A percentile compares a stretch with the other conserved stretches of the same genome.
phyloP scores from a whole-genome alignment of 2,797 vertebrate genomes.

The Sebastes iracundus region DNA sequence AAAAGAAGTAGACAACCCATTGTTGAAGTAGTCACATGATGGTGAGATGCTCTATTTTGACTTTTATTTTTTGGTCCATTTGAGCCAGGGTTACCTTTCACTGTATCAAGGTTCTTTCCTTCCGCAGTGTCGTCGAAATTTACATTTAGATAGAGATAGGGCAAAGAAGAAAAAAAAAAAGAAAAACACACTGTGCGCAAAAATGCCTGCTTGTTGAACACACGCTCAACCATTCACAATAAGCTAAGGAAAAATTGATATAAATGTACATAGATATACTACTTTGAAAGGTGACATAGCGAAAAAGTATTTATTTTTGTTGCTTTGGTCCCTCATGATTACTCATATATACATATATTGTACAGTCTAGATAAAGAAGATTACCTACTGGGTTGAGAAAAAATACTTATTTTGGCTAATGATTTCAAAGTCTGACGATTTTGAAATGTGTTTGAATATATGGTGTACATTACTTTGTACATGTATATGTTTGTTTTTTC shows the following conservation, averaged over 20 bases:
- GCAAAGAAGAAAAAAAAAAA: constrained; percentile 25
- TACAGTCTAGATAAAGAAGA: constrained; percentile 83
- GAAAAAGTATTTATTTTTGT: constrained; percentile 96
- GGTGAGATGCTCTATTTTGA: constrained; percentile 66
- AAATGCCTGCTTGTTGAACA: constrained; percentile 77
- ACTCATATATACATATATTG: constrained; percentile 85
- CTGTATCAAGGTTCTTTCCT: constrained; percentile 44
- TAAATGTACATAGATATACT: constrained; percentile 87
- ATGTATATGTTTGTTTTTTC: constrained; percentile 73
- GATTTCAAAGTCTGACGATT: constrained; percentile 81
- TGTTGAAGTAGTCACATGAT: constrained; percentile 70
- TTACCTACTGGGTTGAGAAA: constrained; percentile 77
- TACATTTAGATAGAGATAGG: constrained; percentile 71
- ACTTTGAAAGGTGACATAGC: constrained; percentile 89
- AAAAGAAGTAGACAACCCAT: constrained; percentile 69
- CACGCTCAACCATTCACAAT: constrained; percentile 79
- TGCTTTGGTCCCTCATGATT: constrained; percentile 86
- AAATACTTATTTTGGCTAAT: constrained; percentile 84
- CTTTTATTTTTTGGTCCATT: constrained; percentile 45
- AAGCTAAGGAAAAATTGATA: constrained; percentile 85
- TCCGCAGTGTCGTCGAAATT: constrained; percentile 62
- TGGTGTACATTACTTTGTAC: constrained; percentile 85
- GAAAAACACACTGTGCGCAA: constrained; percentile 71
- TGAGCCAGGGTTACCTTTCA: constrained; percentile 72
- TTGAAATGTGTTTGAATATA: constrained; percentile 83